Evolutionary conservation across 1,140 invertebrate genomes (phyloP), one percentile per base, ranked within the genome.

Genomic region (Argopecten irradians): DNA sequence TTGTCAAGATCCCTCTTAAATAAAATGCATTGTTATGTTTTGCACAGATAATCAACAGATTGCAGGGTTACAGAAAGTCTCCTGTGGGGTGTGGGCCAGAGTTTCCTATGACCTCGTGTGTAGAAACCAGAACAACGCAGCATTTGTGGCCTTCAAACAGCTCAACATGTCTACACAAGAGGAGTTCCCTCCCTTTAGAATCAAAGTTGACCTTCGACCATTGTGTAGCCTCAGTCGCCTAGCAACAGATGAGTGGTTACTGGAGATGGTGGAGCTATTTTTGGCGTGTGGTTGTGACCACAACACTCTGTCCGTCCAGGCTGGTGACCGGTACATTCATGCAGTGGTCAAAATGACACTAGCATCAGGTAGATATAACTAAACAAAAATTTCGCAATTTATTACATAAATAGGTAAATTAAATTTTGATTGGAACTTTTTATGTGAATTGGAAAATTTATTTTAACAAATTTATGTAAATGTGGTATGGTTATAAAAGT

Each of bases 291-390:
- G 91, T 2, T 34, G 90, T 86, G 90, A 93, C 87, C 86, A 90
- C 82, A 91, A 87, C 16, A 91, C 90, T 5, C 86, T 93, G 14
- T 85, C 87, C 1, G 86, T 92, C 16, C 82, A 92, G 13, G 11
- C 33, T 16, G 90, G 89, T 11, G 92, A 93, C 84, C 91, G 88
- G 35, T 93, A 92, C 83, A 82, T 93, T 16, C 93, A 93, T 89
- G 91, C 92, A 36, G 87, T 89, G 41, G 89, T 92, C 28, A 89
- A 87, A 34, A 90, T 93, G 39, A 88, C 89, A 19, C 82, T 92
- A 22, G 36, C 91, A n/a, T 46, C 89, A 85, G 89, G 92, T 92
- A 89, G n/a, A n/a, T n/a, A n/a, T n/a, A n/a, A n/a, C n/a, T n/a
- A n/a, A n/a, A n/a, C n/a, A n/a, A n/a, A n/a, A n/a, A n/a, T n/a